Evolutionary conservation across 2,113 vertebrate genomes (phyloP), one percentile per base, ranked within the genome.

Genomic region (Cebus imitator): DNA sequence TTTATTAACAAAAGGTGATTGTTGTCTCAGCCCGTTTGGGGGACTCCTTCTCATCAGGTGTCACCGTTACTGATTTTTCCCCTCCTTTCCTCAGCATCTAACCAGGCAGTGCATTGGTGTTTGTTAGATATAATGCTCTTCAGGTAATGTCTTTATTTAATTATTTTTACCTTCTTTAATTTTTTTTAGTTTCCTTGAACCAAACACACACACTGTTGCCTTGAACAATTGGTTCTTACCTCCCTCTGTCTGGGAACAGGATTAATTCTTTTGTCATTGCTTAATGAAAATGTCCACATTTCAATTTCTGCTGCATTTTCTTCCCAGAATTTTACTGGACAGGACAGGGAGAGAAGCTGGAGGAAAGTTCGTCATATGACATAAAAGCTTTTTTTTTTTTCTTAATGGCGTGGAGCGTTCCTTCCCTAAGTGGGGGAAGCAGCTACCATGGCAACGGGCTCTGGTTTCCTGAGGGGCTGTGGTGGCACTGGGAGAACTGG

Each of bases 381-480:
- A 88, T 91, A 94, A 96, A 96, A 98, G 89, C 85, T 87, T 97
- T 96, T 97, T 86, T 93, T 96, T 97, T 92, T 96, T 64, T 91
- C 27, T 18, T 87, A 96, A 88, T 98, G 83, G 75, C 50, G 93
- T 96, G 52, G 68, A 87, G 27, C 13, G 0, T 32, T 48, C 66
- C 90, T 79, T 96, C 70, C 93, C 86, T 88, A 81, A 84, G 43
- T 75, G 45, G 50, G 85, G 14, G 58, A 73, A 40, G 16, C 85
- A 87, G 96, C 91, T 97, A 30, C 97, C 94, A 97, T 97, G 95
- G 94, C 91, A 97, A 97, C 94, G 91, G 73, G 90, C 91, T 73
- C 68, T 80, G 37, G n/a, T 78, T 64, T 92, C 12, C 14, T 4
- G 20, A 80, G 37, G 35, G 18, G 18, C 87, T 87, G 8, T 50